Evolutionary conservation across 2,797 vertebrate genomes (phyloP), one percentile per base, ranked within the genome.

Genomic region (Danio tinwini): DNA sequence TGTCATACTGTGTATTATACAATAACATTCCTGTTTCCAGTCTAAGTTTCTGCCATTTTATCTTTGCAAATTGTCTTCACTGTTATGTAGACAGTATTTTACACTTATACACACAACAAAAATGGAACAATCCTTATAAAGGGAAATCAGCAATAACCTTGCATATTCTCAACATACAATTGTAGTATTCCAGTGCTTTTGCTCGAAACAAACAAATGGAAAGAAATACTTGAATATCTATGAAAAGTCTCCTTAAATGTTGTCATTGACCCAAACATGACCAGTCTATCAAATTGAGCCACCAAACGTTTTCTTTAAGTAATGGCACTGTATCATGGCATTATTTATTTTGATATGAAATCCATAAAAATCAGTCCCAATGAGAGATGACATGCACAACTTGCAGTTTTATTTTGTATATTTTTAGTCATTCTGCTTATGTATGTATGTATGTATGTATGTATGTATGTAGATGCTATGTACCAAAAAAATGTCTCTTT

Each of bases 321-420:
- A 94, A 94, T 93, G 94, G 95, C 95, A 96, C 95, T 96, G 94
- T 95, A 96, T 93, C 95, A 95, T 93, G 92, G 92, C 94, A 94
- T 96, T 96, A 96, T 96, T 96, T 96, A 96, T 97, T 96, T 94
- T 95, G 92, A 91, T 90, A 90, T 88, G 88, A 91, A 93, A 85
- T 82, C 84, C 86, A 87, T 86, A 81, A 86, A 87, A 91, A 90
- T 86, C 50, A 78, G 84, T 90, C 90, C 89, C 92, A 90, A 90
- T 89, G 85, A 88, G 87, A 88, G 89, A 88, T 90, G 53, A 84
- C 85, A 85, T 89, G 81, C 86, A 87, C 88, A 90, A 87, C 86
- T 87, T 80, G 84, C 87, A 86, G 85, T 82, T 86, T 87, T 88
- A 89, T 83, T 90, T 86, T 91, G 89, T 89, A 88, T 91, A 90